Conservation (phyloP, 2,113 vertebrate genomes). For the Anhinga rufa region DNA sequence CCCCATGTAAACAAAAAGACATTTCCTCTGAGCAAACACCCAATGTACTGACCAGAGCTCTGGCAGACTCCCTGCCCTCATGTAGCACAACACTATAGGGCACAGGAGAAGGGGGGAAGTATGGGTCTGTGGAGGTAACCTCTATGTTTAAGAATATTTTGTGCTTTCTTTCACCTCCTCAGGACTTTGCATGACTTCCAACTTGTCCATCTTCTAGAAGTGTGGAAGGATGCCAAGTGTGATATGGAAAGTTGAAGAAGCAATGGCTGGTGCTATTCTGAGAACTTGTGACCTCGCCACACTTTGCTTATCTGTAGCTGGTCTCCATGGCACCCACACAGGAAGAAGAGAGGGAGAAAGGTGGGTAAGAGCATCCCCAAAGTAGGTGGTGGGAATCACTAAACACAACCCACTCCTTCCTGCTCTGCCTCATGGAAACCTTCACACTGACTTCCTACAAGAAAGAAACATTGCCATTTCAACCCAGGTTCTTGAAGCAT, state of each 20-base stretch:
- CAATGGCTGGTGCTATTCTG: neutral
- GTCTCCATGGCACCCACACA: conserved; percentile 13
- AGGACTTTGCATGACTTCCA: neutral
- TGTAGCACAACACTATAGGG: neutral
- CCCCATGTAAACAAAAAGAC: conserved; percentile 54
- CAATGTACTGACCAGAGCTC: neutral
- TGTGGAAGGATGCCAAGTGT: neutral
- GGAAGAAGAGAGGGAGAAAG: neutral
- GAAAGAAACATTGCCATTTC: neutral
- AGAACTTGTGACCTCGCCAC: neutral
- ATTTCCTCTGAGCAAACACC: conserved; percentile 35
- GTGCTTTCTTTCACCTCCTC: neutral
- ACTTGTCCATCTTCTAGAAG: neutral
- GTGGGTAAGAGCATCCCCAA: neutral
- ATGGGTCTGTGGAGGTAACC: neutral
- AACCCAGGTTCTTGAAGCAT: neutral
- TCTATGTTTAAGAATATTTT: neutral
- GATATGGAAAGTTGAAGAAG: neutral
- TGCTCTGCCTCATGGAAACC: neutral
- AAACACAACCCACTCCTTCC: neutral
- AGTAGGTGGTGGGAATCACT: neutral
- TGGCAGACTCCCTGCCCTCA: neutral
- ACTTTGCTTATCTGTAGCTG: neutral
- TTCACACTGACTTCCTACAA: neutral
- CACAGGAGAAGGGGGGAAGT: neutral